Percentiles rank a stretch among this genome's conserved stretches.
These are phyloP conservation scores for Saxidomus purpurata DNA, from an alignment of 1,140 invertebrate species.

Conservation along the genomic window DNA sequence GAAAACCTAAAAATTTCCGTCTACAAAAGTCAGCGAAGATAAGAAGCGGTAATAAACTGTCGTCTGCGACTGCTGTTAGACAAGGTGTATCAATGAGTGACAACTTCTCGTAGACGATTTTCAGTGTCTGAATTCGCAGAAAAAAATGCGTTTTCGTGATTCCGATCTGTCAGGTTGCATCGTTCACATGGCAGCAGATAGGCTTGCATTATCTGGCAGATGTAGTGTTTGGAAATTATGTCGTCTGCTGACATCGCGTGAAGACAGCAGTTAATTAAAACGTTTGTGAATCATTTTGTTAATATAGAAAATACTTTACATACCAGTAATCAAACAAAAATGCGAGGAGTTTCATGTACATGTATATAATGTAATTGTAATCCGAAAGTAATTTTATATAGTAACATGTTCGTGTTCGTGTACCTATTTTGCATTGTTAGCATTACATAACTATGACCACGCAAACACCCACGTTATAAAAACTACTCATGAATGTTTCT, in stretches of 20 bases:
- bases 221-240: not conserved
- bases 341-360: too few relatives aligned
- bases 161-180: not conserved
- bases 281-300: not conserved
- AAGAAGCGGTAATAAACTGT: not conserved
- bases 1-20: not conserved
- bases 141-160: not conserved
- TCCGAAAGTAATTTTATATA: too few relatives aligned
- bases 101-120: constrained; percentile 6
- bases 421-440: too few relatives aligned
- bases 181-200: not conserved
- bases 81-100: not conserved
- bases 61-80: not conserved
- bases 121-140: not conserved
- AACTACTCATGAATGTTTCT: too few relatives aligned
- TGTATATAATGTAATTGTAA: too few relatives aligned
- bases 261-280: not conserved
- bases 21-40: not conserved
- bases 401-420: too few relatives aligned
- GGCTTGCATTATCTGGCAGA: not conserved
- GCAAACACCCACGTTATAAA: too few relatives aligned
- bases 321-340: too few relatives aligned
- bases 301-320: not conserved
- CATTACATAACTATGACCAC: too few relatives aligned
- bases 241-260: not conserved